Conservation (phyloP, 2,797 vertebrate genomes). For the Glossophaga mutica region DNA sequence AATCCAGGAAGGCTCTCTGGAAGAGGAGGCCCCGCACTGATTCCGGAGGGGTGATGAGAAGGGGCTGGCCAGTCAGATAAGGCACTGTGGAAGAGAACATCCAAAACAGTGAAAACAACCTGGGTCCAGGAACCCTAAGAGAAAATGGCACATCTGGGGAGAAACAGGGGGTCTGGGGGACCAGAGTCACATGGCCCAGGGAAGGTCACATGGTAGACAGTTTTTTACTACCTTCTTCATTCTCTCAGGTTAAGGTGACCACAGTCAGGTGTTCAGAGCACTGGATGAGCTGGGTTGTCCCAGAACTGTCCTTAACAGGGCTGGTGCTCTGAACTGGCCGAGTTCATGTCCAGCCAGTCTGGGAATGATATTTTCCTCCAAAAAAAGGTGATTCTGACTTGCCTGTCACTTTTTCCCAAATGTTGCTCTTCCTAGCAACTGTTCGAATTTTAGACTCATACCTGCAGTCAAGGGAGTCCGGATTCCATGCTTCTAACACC, state of each 20-base stretch:
- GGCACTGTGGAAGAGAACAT: background rate
- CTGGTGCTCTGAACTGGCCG: background rate
- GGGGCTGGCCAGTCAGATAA: background rate
- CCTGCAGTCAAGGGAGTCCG: background rate
- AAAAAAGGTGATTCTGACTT: background rate
- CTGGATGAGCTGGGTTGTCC: rapidly evolving
- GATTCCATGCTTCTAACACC: background rate
- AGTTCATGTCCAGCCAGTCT: background rate
- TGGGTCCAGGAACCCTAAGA: background rate
- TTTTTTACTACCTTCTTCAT: background rate
- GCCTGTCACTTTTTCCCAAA: background rate
- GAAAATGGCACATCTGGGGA: background rate
- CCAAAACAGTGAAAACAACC: background rate
- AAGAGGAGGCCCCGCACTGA: background rate
- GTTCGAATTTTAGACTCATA: background rate
- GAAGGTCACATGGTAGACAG: background rate
- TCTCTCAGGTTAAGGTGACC: background rate
- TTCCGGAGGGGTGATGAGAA: background rate
- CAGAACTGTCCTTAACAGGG: background rate
- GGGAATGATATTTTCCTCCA: background rate
- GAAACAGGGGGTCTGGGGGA: background rate
- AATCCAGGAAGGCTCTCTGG: background rate
- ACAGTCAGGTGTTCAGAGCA: background rate
- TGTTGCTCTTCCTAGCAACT: background rate
- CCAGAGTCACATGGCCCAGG: background rate